Conservation (phyloP, 2,888 invertebrate species). For the Stenotaenia linearis region DNA sequence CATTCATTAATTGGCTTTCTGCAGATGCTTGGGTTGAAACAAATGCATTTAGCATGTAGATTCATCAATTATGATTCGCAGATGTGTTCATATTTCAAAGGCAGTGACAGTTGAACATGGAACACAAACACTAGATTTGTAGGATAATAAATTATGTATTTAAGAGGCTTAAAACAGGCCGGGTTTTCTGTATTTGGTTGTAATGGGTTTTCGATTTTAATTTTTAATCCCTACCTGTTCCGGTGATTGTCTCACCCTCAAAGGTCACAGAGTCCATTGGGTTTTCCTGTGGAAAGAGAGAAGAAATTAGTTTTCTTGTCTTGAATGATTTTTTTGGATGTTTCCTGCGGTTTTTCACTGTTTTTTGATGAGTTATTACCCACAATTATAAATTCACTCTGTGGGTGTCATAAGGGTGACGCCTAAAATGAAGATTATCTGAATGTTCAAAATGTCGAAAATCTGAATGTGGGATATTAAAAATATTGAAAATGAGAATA, state of each 20-base stretch:
- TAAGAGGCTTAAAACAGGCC: not conserved
- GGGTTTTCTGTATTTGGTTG: not conserved
- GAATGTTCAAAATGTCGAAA: no score
- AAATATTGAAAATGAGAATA: no score
- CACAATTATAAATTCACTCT: not conserved
- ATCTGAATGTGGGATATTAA: no score
- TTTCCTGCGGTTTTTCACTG: not conserved
- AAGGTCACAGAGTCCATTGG: not conserved
- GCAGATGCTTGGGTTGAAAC: not conserved
- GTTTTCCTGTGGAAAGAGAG: not conserved
- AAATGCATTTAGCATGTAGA: not conserved
- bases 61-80: not conserved
- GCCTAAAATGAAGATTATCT: no score
- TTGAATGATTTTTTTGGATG: not conserved
- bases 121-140: not conserved
- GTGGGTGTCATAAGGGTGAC: no score
- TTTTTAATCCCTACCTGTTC: not conserved
- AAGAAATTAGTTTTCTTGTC: not conserved
- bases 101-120: not conserved
- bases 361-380: not conserved
- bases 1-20: not conserved
- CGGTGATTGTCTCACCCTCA: not conserved
- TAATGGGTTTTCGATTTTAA: not conserved
- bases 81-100: not conserved
- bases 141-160: not conserved